A percentile compares a stretch with the other conserved stretches of the same genome.
phyloP scores from a whole-genome alignment of 2,888 invertebrate species.

The Beris morrisii region DNA sequence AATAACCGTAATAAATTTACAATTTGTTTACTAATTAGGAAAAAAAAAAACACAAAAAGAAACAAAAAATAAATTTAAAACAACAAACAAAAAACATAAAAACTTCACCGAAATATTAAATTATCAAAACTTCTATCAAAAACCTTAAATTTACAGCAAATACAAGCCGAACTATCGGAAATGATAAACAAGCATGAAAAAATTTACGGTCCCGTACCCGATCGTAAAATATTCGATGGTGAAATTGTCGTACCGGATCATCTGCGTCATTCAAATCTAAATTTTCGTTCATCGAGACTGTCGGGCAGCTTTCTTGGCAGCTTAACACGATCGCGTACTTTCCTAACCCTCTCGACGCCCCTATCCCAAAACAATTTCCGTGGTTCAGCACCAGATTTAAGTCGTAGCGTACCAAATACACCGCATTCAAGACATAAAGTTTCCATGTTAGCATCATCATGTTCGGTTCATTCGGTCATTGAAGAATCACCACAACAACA shows the following conservation, averaged over 20 bases:
- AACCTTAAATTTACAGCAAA: conserved; percentile 39
- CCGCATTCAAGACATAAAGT: conserved; percentile 42
- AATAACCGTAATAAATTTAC: not conserved
- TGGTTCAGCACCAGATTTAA: conserved; percentile 54
- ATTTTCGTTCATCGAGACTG: conserved; percentile 45
- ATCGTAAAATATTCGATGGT: conserved; percentile 47
- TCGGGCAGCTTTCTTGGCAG: conserved; percentile 59
- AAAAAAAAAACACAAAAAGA: conserved; percentile 9
- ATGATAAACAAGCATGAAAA: conserved; percentile 47
- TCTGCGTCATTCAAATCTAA: conserved; percentile 45
- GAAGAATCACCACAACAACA: conserved; percentile 42
- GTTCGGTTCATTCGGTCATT: conserved; percentile 46
- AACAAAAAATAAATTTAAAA: conserved; percentile 21
- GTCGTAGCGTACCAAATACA: conserved; percentile 53
- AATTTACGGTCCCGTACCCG: conserved; percentile 46
- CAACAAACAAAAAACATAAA: no score
- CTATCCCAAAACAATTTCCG: conserved; percentile 46
- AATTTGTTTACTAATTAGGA: conserved; percentile 6
- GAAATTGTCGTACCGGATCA: conserved; percentile 52
- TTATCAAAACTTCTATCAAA: conserved; percentile 8
- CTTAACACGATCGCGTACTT: conserved; percentile 62
- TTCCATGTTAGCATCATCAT: conserved; percentile 37
- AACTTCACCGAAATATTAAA: not conserved
- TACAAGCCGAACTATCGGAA: conserved; percentile 54
- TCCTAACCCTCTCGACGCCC: conserved; percentile 56